Conservation (phyloP, 92 coral and sea anemone species). For the Muricea muricata region DNA sequence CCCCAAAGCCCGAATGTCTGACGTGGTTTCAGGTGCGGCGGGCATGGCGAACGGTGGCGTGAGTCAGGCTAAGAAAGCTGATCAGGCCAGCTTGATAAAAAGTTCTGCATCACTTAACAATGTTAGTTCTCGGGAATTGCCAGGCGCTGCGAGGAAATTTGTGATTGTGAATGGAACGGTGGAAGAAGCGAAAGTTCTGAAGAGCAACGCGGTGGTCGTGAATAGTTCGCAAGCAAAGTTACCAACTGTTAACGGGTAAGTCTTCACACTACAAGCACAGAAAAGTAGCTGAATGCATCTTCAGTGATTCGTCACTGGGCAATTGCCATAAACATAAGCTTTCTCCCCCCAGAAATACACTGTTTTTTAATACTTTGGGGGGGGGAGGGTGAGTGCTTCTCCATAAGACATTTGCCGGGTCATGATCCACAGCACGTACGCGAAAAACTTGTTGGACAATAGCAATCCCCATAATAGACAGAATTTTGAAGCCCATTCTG, state of each 20-base stretch:
- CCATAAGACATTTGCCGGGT: too few relatives aligned
- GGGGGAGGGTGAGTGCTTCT: too few relatives aligned
- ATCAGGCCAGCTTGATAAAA: neutral
- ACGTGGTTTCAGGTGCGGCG: constrained; percentile 2
- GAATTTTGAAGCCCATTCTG: too few relatives aligned
- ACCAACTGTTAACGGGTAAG: constrained; percentile 33
- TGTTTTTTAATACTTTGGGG: too few relatives aligned
- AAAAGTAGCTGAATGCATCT: too few relatives aligned
- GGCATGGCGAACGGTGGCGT: neutral
- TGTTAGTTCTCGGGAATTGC: neutral
- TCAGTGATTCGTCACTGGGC: too few relatives aligned
- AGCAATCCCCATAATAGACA: too few relatives aligned
- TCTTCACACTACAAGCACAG: too few relatives aligned
- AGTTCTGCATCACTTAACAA: neutral
- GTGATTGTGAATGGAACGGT: constrained; percentile 12
- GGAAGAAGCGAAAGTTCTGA: neutral
- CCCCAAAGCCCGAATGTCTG: constrained; percentile 10
- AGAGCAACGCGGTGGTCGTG: neutral
- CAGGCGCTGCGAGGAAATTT: neutral
- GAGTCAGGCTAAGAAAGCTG: neutral
- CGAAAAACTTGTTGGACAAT: too few relatives aligned
- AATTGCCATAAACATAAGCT: too few relatives aligned
- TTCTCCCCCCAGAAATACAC: too few relatives aligned
- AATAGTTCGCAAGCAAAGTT: neutral
- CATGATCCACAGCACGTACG: too few relatives aligned